phyloP scores from a whole-genome alignment of 2,888 invertebrate genomes.

The Polydrusus pterygomalis region DNA sequence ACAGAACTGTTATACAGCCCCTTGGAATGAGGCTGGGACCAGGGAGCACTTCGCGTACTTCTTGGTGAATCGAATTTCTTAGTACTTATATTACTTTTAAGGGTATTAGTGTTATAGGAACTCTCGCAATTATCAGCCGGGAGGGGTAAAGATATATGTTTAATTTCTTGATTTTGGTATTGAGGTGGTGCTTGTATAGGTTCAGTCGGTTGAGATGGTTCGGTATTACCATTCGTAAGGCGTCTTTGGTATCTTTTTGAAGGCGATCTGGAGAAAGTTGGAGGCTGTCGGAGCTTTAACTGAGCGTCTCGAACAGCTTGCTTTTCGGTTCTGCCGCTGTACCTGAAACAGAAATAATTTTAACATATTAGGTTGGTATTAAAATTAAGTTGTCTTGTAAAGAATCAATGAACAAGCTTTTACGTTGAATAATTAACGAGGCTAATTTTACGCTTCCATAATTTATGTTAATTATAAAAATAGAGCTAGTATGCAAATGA shows the following conservation, averaged over 20 bases:
- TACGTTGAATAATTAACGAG: neutral
- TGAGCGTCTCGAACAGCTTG: constrained; percentile 75
- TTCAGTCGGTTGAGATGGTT: constrained; percentile 44
- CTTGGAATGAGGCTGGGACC: constrained; percentile 82
- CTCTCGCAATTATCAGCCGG: constrained; percentile 74
- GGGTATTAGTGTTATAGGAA: constrained; percentile 58
- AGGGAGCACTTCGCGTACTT: constrained; percentile 88
- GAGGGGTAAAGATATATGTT: constrained; percentile 76
- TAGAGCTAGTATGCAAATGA: constrained; percentile 12
- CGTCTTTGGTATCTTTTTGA: constrained; percentile 79
- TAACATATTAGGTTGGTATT: neutral
- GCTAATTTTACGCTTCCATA: neutral
- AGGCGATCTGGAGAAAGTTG: constrained; percentile 79
- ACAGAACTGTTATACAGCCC: constrained; percentile 79
- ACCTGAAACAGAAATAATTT: constrained; percentile 56
- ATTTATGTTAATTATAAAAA: constrained; percentile 15
- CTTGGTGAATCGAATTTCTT: constrained; percentile 81
- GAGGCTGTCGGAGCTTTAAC: constrained; percentile 72
- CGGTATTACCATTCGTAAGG: constrained; percentile 71
- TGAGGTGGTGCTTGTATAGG: constrained; percentile 52
- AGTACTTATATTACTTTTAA: constrained; percentile 55
- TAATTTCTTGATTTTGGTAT: constrained; percentile 69
- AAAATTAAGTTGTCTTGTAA: neutral
- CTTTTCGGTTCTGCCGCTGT: constrained; percentile 79
- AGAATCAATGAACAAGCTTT: constrained; percentile 3